These are phyloP conservation scores for Omphaloscelis lunosa DNA, from an alignment of 2,888 invertebrate species.

Conservation along the genomic window DNA sequence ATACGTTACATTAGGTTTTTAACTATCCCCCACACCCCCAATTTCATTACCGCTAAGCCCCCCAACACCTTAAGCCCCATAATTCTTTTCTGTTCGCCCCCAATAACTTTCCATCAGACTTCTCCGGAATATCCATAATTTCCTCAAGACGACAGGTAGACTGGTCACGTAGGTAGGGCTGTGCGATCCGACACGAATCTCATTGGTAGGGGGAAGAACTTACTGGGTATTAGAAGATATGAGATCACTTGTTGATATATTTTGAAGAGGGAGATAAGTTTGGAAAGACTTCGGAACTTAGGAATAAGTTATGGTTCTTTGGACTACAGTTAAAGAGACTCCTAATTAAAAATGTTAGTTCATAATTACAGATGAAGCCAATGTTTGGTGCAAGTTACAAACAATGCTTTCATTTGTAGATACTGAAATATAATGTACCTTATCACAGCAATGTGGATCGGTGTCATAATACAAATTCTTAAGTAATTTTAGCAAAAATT, in stretches of 20 bases:
- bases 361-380: not conserved
- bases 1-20: not conserved
- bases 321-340: not conserved
- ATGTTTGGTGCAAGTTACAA: not conserved
- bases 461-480: too few species aligned
- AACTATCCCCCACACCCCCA: not conserved
- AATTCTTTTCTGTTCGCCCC: conserved; percentile 28
- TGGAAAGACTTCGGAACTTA: not conserved
- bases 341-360: not conserved
- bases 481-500: not conserved
- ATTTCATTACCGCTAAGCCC: conserved; percentile 33
- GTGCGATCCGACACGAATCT: conserved; percentile 61
- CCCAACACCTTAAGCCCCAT: conserved; percentile 16
- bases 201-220: conserved; percentile 31
- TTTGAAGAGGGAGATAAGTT: conserved; percentile 2
- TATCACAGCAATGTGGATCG: not conserved
- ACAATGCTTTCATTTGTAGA: not conserved
- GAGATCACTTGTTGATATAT: conserved; percentile 5
- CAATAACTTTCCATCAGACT: conserved; percentile 48
- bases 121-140: conserved; percentile 49
- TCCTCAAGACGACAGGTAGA: conserved; percentile 40
- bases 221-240: conserved; percentile 25
- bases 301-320: not conserved
- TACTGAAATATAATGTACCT: not conserved
- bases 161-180: conserved; percentile 61